Evolutionary conservation across 2,113 vertebrate species (phyloP).

Genomic region (Danionella cerebrum): DNA sequence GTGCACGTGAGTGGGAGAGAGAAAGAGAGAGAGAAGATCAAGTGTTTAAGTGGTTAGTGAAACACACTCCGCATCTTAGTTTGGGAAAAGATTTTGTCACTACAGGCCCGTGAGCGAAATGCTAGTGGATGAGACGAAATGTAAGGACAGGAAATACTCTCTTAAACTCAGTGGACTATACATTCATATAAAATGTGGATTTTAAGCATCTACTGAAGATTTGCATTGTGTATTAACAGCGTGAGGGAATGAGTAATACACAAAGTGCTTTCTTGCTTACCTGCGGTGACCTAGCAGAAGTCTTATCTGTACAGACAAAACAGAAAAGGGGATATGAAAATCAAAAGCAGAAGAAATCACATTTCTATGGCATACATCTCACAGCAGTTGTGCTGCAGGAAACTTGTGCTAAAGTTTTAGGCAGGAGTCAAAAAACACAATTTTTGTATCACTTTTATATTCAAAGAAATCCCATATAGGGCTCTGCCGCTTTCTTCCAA

Average conservation of each 20-base stretch:
- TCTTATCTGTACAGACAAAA: constrained; percentile 59
- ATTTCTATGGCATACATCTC: neutral
- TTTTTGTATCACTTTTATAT: too few relatives aligned
- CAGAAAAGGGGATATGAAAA: neutral
- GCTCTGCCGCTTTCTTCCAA: too few relatives aligned
- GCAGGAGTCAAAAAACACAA: too few relatives aligned
- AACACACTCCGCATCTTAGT: neutral
- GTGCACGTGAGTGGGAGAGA: constrained; percentile 70
- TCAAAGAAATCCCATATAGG: too few relatives aligned
- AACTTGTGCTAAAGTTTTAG: too few relatives aligned
- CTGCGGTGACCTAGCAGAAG: constrained; percentile 66
- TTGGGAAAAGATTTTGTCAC: neutral
- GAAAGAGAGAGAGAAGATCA: constrained; percentile 50
- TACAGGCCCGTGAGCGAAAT: constrained; percentile 1
- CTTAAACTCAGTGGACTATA: neutral
- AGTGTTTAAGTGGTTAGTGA: constrained; percentile 29
- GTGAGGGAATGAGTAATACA: too few relatives aligned
- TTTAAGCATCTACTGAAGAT: neutral
- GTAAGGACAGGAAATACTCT: neutral
- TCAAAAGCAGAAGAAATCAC: neutral
- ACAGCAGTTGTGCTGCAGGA: neutral
- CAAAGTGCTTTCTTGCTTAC: constrained; percentile 56
- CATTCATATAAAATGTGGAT: neutral
- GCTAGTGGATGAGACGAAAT: neutral
- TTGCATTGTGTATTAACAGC: too few relatives aligned